A percentile compares a stretch with the other conserved stretches of the same genome.
phyloP scores from a whole-genome alignment of 1,140 invertebrate species.

The Calliphora vicina region DNA sequence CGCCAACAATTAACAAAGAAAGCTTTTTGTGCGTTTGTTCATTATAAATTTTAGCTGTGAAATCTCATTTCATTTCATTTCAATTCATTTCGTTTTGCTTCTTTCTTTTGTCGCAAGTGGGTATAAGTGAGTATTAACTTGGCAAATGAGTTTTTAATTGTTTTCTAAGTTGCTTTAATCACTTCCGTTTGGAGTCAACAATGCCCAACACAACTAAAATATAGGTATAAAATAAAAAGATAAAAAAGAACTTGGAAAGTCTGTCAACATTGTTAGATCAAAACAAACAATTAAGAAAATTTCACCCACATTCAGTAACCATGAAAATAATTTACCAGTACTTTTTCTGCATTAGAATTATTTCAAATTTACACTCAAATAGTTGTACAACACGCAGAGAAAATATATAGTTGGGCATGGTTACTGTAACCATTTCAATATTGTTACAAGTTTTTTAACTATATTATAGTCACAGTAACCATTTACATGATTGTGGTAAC shows the following conservation, averaged over 20 bases:
- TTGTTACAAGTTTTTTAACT: no score
- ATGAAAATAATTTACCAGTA: background rate
- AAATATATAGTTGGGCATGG: no score
- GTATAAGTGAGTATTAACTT: background rate
- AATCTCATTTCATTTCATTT: background rate
- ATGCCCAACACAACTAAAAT: background rate
- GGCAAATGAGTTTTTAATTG: conserved; percentile 30
- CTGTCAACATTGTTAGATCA: background rate
- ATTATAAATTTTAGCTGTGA: background rate
- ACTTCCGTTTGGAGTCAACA: background rate
- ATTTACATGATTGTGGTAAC: no score
- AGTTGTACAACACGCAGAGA: no score
- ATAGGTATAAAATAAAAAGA: background rate
- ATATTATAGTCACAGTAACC: no score
- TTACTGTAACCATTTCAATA: no score
- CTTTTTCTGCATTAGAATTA: no score
- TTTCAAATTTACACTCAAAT: no score
- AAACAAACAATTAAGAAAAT: background rate
- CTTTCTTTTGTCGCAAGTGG: background rate
- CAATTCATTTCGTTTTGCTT: background rate
- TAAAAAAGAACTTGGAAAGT: background rate
- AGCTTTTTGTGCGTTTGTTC: background rate
- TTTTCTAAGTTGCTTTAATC: conserved; percentile 29
- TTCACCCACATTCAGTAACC: background rate
- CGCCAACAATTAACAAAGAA: conserved; percentile 19